Evolutionary conservation across 1,140 invertebrate species (phyloP), one percentile per base, ranked within the genome.

Genomic region (Callitettix versicolor): DNA sequence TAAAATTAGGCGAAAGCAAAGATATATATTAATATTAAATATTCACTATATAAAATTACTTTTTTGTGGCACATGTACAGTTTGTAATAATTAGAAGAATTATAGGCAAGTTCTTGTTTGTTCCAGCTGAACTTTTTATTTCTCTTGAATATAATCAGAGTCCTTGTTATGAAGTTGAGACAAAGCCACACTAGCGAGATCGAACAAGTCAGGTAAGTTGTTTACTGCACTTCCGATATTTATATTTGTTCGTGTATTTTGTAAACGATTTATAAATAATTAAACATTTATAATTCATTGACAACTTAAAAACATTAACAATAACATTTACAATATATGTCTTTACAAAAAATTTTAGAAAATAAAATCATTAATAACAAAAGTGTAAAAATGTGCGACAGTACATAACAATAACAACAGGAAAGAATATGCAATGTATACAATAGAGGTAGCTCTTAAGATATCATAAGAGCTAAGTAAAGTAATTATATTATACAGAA

Each of bases 81-180:
- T n/a, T n/a, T n/a, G n/a, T n/a, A n/a, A n/a, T n/a, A n/a, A n/a
- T n/a, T 36, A n/a, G 7, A 36, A 36, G 34, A 9, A 36, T 36
- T 36, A 36, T 36, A 9, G 34, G 34, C n/a, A n/a, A 36, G 34
- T 36, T 7, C 34, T 36, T 7, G 34, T 9, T 36, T 36, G 34
- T 36, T 9, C 34, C 70, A 86, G 89, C 73, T 90, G 20, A 94
- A 94, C 69, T 79, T 91, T 48, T 68, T 88, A 38, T 93, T 93
- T 66, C 73, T 93, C 36, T 71, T 85, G 40, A 89, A 89, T 64
- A 92, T 93, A 24, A 85, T 94, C 57, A 79, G 86, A 57, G 86
- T 91, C 12, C 72, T 94, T 47, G 80, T 93, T 4, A 79, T 86
- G 15, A 93, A 93, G 67, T 66, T 93, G 33, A 72, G 85, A 18